These are phyloP conservation scores for Psittacula echo DNA, from an alignment of 2,797 vertebrate genomes.

Conservation along the genomic window DNA sequence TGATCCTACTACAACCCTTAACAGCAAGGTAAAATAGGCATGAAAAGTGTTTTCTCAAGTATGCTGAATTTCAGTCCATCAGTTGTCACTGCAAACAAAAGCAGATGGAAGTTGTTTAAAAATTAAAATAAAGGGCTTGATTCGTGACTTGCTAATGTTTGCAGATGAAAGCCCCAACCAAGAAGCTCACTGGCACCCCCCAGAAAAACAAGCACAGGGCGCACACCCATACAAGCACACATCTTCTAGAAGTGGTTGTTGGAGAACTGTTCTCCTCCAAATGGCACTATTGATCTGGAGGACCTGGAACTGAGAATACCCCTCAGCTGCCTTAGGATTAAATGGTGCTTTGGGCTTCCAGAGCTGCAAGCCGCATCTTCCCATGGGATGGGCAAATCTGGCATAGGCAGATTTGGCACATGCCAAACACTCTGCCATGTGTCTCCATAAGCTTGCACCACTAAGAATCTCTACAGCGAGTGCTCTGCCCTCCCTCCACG, in stretches of 20 bases:
- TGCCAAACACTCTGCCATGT: neutral
- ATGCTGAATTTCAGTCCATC: neutral
- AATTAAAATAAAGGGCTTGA: neutral
- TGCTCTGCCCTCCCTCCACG: fast-evolving
- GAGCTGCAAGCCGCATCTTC: neutral
- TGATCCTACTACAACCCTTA: neutral
- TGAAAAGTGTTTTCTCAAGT: neutral
- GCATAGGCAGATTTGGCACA: too few relatives aligned
- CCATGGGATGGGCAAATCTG: neutral
- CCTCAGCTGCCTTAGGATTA: neutral
- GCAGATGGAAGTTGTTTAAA: neutral
- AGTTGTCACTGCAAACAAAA: neutral
- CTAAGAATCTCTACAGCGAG: neutral
- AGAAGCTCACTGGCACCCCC: neutral
- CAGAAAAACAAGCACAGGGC: neutral
- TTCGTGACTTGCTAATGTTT: neutral
- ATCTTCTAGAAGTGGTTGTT: neutral
- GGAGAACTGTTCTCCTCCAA: neutral
- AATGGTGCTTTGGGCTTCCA: neutral
- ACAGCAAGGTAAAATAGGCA: neutral
- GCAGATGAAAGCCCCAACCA: neutral
- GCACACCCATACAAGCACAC: neutral
- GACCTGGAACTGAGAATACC: neutral
- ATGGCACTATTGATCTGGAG: neutral
- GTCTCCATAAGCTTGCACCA: neutral